Percentiles rank a stretch among this genome's conserved stretches.
phyloP scores from a whole-genome alignment of 2,797 vertebrate species.

The Sebastes trivittatus region DNA sequence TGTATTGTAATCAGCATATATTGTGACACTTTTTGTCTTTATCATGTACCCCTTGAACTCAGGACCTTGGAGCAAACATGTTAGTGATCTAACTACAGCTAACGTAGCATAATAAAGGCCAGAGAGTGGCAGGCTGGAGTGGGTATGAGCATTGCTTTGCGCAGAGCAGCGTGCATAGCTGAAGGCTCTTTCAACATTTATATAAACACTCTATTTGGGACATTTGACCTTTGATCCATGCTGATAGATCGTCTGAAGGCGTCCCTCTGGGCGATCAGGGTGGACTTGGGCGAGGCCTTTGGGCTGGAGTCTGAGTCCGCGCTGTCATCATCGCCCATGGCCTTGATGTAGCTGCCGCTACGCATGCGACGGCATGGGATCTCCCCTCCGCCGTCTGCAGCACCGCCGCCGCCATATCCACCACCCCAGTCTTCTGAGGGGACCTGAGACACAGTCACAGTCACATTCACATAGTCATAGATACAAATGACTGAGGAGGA shows the following conservation, averaged over 20 bases:
- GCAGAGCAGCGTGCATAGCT: neutral
- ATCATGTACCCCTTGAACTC: neutral
- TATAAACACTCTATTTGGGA: conserved; percentile 1
- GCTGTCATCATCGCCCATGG: conserved; percentile 98
- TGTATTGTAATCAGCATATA: neutral
- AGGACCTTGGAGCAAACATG: neutral
- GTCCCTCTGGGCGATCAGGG: conserved; percentile 88
- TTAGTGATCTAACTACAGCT: neutral
- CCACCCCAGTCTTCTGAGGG: conserved; percentile 95
- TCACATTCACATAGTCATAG: neutral
- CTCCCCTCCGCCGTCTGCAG: conserved; percentile 86
- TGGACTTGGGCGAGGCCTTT: conserved; percentile 91
- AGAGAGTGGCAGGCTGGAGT: neutral
- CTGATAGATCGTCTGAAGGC: conserved; percentile 94
- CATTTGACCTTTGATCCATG: conserved; percentile 92
- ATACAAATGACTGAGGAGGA: neutral
- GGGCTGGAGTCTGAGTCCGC: conserved; percentile 92
- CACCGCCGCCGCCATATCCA: conserved; percentile 84
- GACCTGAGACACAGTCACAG: conserved; percentile 82
- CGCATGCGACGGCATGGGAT: conserved; percentile 98
- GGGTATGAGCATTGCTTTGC: neutral
- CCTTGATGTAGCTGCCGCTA: conserved; percentile 99
- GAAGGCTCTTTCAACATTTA: neutral
- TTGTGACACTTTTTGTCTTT: neutral
- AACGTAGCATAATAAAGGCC: neutral